Percentiles rank a stretch among this genome's conserved stretches.
These are phyloP conservation scores for Diacarnus erythraeanus DNA, from an alignment of 37 sponge, comb jelly and placozoan species.

Conservation along the genomic window DNA sequence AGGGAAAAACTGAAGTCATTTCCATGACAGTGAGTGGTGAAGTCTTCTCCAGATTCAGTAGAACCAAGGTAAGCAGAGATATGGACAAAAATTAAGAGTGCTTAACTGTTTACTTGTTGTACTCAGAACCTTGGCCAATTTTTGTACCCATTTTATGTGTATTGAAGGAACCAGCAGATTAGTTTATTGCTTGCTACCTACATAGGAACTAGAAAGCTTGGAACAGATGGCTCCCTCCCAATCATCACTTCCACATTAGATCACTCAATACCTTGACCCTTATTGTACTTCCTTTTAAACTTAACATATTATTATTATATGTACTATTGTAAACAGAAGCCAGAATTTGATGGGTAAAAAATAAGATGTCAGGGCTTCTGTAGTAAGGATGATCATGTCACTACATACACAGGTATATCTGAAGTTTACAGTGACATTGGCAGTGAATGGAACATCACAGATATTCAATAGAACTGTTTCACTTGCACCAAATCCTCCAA, in stretches of 20 bases:
- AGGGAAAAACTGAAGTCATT: conserved; percentile 14
- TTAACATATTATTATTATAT: too few species aligned
- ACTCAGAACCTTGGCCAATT: too few species aligned
- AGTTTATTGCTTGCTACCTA: too few species aligned
- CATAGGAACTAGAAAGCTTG: too few species aligned
- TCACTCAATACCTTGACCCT: too few species aligned
- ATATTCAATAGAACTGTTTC: conserved; percentile 24
- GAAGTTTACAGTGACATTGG: conserved; percentile 19
- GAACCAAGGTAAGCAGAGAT: conserved; percentile 3
- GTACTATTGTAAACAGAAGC: too few species aligned
- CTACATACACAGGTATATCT: conserved; percentile 40
- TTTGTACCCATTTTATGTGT: too few species aligned
- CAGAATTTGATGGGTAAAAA: neutral
- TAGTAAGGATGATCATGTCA: neutral
- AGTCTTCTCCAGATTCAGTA: conserved; percentile 30
- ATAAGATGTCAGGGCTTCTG: neutral
- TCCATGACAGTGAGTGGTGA: conserved; percentile 14
- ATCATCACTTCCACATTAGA: too few species aligned
- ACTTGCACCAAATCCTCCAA: conserved; percentile 16
- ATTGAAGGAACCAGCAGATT: too few species aligned
- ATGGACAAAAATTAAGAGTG: conserved; percentile 17
- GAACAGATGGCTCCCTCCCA: too few species aligned
- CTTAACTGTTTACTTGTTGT: neutral
- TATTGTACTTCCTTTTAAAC: too few species aligned
- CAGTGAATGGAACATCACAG: conserved; percentile 27